Evolutionary conservation across 2,797 vertebrate genomes (phyloP).

Genomic region (Aphelocoma californica): DNA sequence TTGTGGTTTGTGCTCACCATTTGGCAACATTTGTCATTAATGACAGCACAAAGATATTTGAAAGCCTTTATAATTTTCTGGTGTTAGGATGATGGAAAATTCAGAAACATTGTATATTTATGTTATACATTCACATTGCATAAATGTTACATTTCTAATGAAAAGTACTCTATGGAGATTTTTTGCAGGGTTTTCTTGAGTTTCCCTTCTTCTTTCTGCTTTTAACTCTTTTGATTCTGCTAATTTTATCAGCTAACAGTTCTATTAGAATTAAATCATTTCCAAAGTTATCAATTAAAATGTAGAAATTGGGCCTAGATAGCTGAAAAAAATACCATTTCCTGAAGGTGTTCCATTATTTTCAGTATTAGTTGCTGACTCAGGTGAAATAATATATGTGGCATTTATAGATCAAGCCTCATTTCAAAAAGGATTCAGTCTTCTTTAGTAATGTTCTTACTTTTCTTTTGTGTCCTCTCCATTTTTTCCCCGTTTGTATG

Average conservation of each 20-base stretch:
- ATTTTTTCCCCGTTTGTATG: not conserved
- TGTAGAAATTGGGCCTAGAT: not conserved
- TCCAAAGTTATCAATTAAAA: not conserved
- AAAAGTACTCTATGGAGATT: not conserved
- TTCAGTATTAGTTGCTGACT: constrained; percentile 1
- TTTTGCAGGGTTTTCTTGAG: not conserved
- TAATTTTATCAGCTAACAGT: not conserved
- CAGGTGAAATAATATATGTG: not conserved
- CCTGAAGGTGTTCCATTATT: not conserved
- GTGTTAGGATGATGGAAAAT: not conserved
- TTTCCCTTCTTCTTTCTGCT: not conserved
- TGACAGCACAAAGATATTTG: not conserved
- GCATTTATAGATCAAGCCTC: not conserved
- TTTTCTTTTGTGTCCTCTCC: not conserved
- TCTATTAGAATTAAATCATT: not conserved
- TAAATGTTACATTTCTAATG: not conserved
- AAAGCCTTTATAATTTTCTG: not conserved
- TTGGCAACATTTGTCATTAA: not conserved
- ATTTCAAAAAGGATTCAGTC: not conserved
- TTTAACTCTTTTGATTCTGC: not conserved
- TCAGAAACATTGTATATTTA: not conserved
- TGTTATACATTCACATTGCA: not conserved
- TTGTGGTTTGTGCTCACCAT: not conserved
- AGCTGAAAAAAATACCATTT: not conserved
- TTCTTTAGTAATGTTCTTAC: not conserved